Base-by-base conservation (phyloP, 2,797 vertebrate genomes). In the Enteromius mattozi region DNA sequence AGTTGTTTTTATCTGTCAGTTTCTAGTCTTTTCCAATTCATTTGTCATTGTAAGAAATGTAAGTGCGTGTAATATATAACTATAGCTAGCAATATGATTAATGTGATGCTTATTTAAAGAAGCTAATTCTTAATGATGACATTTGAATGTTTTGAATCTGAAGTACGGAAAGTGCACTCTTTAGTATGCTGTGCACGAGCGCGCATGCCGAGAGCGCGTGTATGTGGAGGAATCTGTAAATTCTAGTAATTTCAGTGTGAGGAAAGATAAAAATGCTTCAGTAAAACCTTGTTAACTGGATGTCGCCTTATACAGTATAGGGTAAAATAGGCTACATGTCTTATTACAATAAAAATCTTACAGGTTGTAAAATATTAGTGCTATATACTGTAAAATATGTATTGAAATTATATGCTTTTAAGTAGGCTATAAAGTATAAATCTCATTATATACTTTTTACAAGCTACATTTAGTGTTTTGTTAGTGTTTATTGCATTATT, bases 161-260 rank as follows among this genome's bases (percentile, higher is more conserved):
- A 66, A 27, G n/a, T 27, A 35, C 21, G 19, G 21, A 40, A 66
- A 66, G 78, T 61, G 56, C 8, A 37, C 54, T 84, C 47, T 81
- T 88, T 89, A 83, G 88, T 86, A 89, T 89, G 80, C 88, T 59
- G 77, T 49, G 69, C 88, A 84, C 84, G 82, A 17, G 65, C 71
- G 68, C 70, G 78, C 78, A 51, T 49, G 78, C 70, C 24, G 65
- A 21, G 82, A 37, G 65, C 49, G 71, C 72, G 78, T 72, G 45
- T 51, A 51, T 87, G 78, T 70, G 78, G 19, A 61, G 74, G 83
- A 87, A 83, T 83, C 72, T 63, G 70, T 69, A 30, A 4, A 27
- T 10, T 16, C 2, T 45, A 19, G 54, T 30, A 30, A 30, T 45
- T 78, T 65, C 59, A n/a, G 1, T 9, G 40, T 49, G 13, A 7